These are phyloP conservation scores for Chrysina gloriosa DNA, from an alignment of 2,888 invertebrate genomes.

Conservation along the genomic window DNA sequence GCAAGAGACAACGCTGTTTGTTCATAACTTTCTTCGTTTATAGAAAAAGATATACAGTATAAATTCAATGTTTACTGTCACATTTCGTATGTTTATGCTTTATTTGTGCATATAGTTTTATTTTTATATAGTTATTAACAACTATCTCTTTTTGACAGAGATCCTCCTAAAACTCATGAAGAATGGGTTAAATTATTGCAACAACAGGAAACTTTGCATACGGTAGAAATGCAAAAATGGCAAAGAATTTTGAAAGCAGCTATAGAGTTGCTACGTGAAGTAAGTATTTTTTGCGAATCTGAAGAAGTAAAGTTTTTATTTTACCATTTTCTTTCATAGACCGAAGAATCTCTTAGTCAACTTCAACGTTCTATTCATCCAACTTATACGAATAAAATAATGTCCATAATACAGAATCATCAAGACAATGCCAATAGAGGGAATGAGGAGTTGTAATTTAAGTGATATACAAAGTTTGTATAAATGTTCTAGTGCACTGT, in stretches of 20 bases:
- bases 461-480: slow-evolving; percentile 47
- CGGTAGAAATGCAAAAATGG: slow-evolving; percentile 86
- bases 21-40: too few species aligned
- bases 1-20: too few species aligned
- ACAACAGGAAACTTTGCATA: slow-evolving; percentile 84
- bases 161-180: slow-evolving; percentile 79
- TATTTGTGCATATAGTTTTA: background rate
- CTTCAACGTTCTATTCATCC: slow-evolving; percentile 74
- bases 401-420: slow-evolving; percentile 64
- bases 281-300: slow-evolving; percentile 57
- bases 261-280: slow-evolving; percentile 79
- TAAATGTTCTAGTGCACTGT: slow-evolving; percentile 56
- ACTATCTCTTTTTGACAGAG: too few species aligned
- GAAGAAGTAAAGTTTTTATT: background rate
- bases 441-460: slow-evolving; percentile 47
- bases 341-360: slow-evolving; percentile 81
- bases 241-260: slow-evolving; percentile 79
- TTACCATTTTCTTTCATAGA: slow-evolving; percentile 65
- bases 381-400: slow-evolving; percentile 68
- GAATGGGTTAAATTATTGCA: slow-evolving; percentile 85
- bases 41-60: too few species aligned
- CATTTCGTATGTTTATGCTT: background rate
- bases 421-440: slow-evolving; percentile 49
- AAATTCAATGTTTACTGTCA: too few species aligned
- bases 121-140: too few species aligned